A percentile compares a stretch with the other conserved stretches of the same genome.
Conservation (phyloP, 2,888 invertebrate genomes). For the Pristionchus entomophagus region DNA sequence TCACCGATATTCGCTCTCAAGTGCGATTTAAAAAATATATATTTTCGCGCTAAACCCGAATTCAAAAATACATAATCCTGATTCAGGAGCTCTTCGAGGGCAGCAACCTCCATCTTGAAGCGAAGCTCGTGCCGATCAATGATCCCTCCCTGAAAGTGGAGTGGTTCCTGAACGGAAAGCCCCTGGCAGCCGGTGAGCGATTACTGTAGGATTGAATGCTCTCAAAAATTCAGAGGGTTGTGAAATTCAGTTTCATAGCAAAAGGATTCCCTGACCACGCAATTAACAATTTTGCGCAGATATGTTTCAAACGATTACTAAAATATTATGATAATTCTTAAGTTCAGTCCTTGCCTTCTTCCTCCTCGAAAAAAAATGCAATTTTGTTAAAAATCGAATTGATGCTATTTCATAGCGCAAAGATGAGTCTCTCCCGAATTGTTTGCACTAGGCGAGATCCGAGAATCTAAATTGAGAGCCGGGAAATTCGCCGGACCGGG, state of each 20-base stretch:
- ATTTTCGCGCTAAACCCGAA: neutral
- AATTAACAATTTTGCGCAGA: neutral
- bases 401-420: no score
- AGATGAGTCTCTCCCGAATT: neutral
- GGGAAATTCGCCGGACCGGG: neutral
- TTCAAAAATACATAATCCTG: neutral
- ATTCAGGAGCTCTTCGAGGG: conserved; percentile 93
- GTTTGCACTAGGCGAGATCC: no score
- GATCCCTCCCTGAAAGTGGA: conserved; percentile 93
- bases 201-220: neutral
- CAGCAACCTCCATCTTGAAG: conserved; percentile 94
- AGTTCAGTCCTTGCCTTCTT: neutral
- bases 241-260: no score
- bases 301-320: neutral
- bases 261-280: neutral
- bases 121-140: conserved; percentile 92
- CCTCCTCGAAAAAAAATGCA: no score
- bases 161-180: conserved; percentile 92
- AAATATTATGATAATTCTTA: neutral
- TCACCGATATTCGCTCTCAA: conserved; percentile 85
- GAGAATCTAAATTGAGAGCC: neutral
- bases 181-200: conserved; percentile 55
- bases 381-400: no score
- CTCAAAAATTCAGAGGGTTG: no score
- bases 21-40: conserved; percentile 78